Evolutionary conservation across 2,888 invertebrate species (phyloP), one percentile per base, ranked within the genome.

Genomic region (Ophion slaviceki): DNA sequence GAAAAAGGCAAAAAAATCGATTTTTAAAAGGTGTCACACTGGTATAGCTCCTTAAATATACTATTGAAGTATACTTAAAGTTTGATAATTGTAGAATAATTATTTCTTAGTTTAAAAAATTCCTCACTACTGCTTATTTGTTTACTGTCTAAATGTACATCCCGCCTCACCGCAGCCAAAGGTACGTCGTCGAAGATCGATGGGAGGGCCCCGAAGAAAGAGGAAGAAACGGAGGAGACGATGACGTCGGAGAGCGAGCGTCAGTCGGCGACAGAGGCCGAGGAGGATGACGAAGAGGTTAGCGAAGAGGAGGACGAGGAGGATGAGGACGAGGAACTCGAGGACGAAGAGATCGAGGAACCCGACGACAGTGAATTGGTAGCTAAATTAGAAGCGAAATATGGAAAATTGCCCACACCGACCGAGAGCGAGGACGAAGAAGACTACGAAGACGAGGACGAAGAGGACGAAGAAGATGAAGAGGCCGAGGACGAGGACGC

Each of bases 341-440:
- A 93, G 74, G 92, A 92, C 20, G 93, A 94, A 62, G 93, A 92
- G 40, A 80, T 85, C 36, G 92, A 92, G 77, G 96, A 96, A 88
- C 96, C 96, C 1, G 97, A 97, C 91, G 97, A 97, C 91, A 95
- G 95, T 7, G 97, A 97, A 87, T 94, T 97, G 70, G 94, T 97
- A 89, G 96, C 94, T 90, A 95, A 97, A 87, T 94, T 97, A 81
- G 97, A 97, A 92, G 96, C 96, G 40, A 97, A 96, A 95, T 97
- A 97, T 92, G 97, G 97, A 75, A 96, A 96, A 87, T 93, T 97
- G 78, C 96, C 96, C 20, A 90, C 90, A 28, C 89, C 90, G 47
- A 88, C 88, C 53, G 91, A 92, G 14, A 95, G 95, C 87, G 90
- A 92, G 84, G 89, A 92, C 36, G 92, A 92, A 62, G 91, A 89